Base-by-base conservation (phyloP, 2,888 invertebrate genomes). In the Scelioninae gen. 2 region DNA sequence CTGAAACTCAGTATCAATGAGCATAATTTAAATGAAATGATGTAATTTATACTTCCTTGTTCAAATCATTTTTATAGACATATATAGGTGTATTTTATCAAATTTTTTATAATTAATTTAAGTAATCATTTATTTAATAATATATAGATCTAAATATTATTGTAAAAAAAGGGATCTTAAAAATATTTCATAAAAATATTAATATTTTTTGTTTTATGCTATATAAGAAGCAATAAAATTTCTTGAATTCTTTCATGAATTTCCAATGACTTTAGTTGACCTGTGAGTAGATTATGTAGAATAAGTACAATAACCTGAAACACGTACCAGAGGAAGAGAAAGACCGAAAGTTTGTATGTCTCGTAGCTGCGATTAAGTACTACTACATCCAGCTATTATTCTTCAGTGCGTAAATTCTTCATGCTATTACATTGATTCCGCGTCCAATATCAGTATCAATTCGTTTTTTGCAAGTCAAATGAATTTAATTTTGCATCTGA, bases 251-350 rank as follows among this genome's bases (percentile, higher is more conserved):
- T 48, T 37, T 22, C 19, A 13, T 48, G 48, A 13, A 39, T 43
- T 16, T 19, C 28, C 33, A 15, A 6, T 6, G 18, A n/a, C 22
- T 48, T 60, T 48, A 33, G 22, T 60, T 22, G 45, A 60, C 15
- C 58, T 25, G 25, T 7, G 2, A 33, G 11, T 22, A 25, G 45
- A 60, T 60, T 60, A 35, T 25, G 25, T 4, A 25, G 18, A 18
- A 48, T 39, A 48, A 48, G 60, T 48, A 48, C 61, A 61, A 43
- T 52, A 52, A 63, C 52, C 63, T 33, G 52, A 33, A 31, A 25
- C 41, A 11, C 3, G 31, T 41, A 19, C 16, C 31, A 19, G 19
- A 37, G 46, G 22, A 60, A 60, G 35, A 46, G 46, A 60, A 60
- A 60, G 37, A 46, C 13, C 33, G 19, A 58, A 57, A 19, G 45